These are phyloP conservation scores for Xerus inauris DNA, from an alignment of 2,113 vertebrate genomes.

Conservation along the genomic window DNA sequence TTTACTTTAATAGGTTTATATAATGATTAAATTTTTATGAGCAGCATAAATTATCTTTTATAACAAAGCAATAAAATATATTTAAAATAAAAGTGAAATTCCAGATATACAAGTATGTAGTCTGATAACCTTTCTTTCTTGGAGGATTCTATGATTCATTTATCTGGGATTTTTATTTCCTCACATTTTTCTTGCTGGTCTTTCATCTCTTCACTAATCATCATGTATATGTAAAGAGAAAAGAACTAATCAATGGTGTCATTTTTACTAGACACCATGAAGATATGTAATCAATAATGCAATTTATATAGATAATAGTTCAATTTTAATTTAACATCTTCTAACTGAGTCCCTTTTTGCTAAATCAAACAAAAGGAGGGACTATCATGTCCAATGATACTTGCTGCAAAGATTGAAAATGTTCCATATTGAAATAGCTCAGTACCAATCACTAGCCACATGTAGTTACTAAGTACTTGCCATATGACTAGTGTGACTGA, in stretches of 20 bases:
- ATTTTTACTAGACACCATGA: background rate
- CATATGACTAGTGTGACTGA: background rate
- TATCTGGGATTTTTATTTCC: background rate
- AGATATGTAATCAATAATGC: background rate
- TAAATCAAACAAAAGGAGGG: background rate
- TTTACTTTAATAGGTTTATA: background rate
- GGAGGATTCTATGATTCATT: background rate
- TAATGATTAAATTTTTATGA: slow-evolving; percentile 13
- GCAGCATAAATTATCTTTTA: background rate
- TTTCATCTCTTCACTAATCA: background rate
- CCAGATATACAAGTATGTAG: background rate
- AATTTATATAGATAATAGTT: slow-evolving; percentile 15
- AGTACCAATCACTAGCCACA: background rate
- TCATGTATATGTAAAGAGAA: background rate
- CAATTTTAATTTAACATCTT: background rate
- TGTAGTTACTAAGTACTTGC: background rate
- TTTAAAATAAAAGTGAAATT: slow-evolving; percentile 30
- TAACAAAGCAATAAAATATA: background rate
- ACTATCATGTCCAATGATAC: background rate
- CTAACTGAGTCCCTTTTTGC: background rate
- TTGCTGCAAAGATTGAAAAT: slow-evolving; percentile 15
- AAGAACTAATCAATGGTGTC: background rate
- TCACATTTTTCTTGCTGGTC: background rate
- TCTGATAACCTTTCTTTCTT: background rate
- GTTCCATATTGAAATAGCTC: background rate